Conservation (phyloP, 2,888 invertebrate genomes). For the Ctena decussata region DNA sequence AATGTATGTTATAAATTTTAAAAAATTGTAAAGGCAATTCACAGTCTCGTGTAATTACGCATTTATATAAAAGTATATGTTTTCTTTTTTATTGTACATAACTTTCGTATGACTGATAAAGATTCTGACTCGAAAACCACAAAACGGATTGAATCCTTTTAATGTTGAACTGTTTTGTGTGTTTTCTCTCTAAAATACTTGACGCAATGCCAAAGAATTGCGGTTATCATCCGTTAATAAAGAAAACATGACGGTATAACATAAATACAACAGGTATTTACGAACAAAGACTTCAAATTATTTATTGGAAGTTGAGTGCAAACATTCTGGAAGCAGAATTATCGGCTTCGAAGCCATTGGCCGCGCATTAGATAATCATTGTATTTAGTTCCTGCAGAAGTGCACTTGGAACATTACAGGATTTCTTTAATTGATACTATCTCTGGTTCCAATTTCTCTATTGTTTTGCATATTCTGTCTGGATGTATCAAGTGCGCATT, state of each 20-base stretch:
- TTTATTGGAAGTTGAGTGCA: not conserved
- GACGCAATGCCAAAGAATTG: not conserved
- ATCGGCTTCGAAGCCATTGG: no score
- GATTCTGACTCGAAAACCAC: not conserved
- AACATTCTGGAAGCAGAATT: not conserved
- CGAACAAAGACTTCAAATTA: conserved; percentile 8
- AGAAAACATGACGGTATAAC: conserved; percentile 9
- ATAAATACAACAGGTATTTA: conserved; percentile 12
- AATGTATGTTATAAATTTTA: no score
- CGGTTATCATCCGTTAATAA: conserved; percentile 10
- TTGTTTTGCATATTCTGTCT: no score
- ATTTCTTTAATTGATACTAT: no score
- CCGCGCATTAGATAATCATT: no score
- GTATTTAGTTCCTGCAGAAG: no score
- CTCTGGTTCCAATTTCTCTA: no score
- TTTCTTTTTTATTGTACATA: not conserved
- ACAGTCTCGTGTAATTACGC: no score
- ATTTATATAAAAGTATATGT: no score
- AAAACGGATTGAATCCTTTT: not conserved
- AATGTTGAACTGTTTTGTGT: not conserved
- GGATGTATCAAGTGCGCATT: no score
- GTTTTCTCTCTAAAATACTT: conserved; percentile 1
- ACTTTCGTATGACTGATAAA: not conserved
- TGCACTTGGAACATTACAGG: no score
- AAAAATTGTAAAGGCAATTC: no score